Conservation (phyloP, 37 sponge, comb jelly and placozoan species). For the Chondrosia reniformis region DNA sequence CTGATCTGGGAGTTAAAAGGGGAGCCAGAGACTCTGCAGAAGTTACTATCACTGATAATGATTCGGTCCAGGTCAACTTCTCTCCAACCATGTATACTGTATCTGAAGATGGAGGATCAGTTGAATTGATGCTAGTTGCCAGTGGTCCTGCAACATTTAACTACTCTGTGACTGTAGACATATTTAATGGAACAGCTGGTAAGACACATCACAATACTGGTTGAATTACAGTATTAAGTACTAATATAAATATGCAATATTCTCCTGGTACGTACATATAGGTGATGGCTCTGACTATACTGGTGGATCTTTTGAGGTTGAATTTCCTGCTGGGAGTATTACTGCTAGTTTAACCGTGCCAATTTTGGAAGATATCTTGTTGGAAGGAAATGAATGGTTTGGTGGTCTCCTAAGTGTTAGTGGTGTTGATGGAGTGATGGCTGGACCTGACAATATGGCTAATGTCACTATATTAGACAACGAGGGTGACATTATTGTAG, state of each 20-base stretch:
- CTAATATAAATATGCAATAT: no score
- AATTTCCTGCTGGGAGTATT: slow-evolving; percentile 13
- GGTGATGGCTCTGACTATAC: no score
- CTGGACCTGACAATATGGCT: not conserved
- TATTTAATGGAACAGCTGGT: not conserved
- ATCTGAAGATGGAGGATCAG: slow-evolving; percentile 6
- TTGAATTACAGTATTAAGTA: no score
- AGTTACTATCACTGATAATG: not conserved
- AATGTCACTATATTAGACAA: not conserved
- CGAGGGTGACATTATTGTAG: not conserved
- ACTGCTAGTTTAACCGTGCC: slow-evolving; percentile 1
- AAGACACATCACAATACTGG: no score
- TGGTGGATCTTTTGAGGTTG: no score
- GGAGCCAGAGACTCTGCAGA: not conserved
- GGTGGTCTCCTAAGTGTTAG: not conserved
- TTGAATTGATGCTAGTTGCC: not conserved
- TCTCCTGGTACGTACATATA: no score
- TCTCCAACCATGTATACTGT: slow-evolving; percentile 11
- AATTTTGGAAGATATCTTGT: slow-evolving; percentile 22
- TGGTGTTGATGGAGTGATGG: not conserved
- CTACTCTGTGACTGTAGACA: not conserved
- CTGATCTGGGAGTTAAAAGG: not conserved
- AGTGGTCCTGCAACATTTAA: not conserved
- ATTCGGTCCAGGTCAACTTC: not conserved
- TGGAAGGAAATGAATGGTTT: slow-evolving; percentile 35